Evolutionary conservation across 2,888 invertebrate genomes (phyloP).

Genomic region (Chymomyza procnemis): DNA sequence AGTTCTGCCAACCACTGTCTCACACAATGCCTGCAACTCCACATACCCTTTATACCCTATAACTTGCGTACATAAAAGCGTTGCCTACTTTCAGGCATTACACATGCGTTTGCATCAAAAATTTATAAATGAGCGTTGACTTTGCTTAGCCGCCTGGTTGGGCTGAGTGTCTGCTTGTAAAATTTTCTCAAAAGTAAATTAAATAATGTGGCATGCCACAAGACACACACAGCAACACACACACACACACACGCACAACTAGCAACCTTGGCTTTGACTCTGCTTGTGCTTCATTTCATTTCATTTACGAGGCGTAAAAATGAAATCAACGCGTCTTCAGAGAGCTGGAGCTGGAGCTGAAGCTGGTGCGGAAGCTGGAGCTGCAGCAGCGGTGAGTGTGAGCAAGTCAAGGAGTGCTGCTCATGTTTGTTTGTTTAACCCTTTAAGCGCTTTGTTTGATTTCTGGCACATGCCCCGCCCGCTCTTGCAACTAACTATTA

Average conservation of each 20-base stretch:
- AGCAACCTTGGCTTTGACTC: constrained; percentile 10
- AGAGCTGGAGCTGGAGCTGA: no score
- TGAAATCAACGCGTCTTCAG: constrained; percentile 53
- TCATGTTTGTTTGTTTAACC: constrained; percentile 40
- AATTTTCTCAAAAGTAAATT: constrained; percentile 68
- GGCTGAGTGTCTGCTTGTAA: constrained; percentile 41
- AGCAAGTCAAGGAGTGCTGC: background rate
- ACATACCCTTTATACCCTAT: no score
- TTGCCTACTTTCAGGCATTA: constrained; percentile 43
- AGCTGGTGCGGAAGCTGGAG: no score
- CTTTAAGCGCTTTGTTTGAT: constrained; percentile 62
- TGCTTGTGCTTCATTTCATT: constrained; percentile 53
- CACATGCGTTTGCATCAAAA: constrained; percentile 15
- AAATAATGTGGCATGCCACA: constrained; percentile 72
- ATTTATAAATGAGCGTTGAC: constrained; percentile 21
- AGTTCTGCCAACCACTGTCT: no score
- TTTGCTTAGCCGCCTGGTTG: constrained; percentile 21
- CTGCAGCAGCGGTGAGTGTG: no score
- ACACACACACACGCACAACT: constrained; percentile 6
- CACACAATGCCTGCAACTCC: no score
- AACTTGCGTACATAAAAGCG: constrained; percentile 25
- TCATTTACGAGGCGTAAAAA: constrained; percentile 71
- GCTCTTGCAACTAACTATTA: constrained; percentile 42
- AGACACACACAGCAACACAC: constrained; percentile 36
- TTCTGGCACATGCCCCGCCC: constrained; percentile 17